Evolutionary conservation across 92 coral and sea anemone species (phyloP).

Genomic region (Umimayanthus kanabou): DNA sequence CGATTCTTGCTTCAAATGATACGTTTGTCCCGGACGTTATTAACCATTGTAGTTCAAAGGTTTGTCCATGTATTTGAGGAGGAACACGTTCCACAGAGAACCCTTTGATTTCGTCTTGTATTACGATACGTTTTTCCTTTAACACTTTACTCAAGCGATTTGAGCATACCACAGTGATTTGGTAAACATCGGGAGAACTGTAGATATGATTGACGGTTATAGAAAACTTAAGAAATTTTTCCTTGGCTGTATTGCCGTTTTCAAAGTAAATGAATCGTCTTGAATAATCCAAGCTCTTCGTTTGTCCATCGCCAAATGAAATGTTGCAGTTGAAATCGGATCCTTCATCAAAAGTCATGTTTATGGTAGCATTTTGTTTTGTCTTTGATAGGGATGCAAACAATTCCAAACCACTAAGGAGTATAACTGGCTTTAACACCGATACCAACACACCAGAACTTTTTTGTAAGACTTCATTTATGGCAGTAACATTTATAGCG

Average conservation of each 20-base stretch:
- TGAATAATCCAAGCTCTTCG: conserved; percentile 1
- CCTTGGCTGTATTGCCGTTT: background rate
- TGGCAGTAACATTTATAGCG: conserved; percentile 56
- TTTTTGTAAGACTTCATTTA: conserved; percentile 52
- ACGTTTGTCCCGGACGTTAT: conserved; percentile 60
- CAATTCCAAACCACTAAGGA: conserved; percentile 42
- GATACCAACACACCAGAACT: conserved; percentile 20
- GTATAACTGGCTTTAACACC: conserved; percentile 54
- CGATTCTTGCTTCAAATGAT: conserved; percentile 35
- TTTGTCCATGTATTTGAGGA: conserved; percentile 58
- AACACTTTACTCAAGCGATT: conserved; percentile 36
- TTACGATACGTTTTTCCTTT: background rate
- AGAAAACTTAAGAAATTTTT: conserved; percentile 31
- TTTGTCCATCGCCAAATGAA: conserved; percentile 56
- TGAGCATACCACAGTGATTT: background rate
- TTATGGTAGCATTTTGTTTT: conserved; percentile 37
- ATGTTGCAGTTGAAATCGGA: conserved; percentile 61
- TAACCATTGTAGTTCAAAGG: conserved; percentile 46
- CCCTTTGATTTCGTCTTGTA: conserved; percentile 50
- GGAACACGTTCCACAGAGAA: conserved; percentile 43
- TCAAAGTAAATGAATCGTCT: conserved; percentile 15
- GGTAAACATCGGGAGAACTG: background rate
- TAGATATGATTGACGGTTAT: conserved; percentile 27
- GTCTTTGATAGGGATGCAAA: conserved; percentile 34
- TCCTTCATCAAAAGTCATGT: conserved; percentile 45